Conservation (phyloP, 1,140 invertebrate genomes). For the Globodera rostochiensis region DNA sequence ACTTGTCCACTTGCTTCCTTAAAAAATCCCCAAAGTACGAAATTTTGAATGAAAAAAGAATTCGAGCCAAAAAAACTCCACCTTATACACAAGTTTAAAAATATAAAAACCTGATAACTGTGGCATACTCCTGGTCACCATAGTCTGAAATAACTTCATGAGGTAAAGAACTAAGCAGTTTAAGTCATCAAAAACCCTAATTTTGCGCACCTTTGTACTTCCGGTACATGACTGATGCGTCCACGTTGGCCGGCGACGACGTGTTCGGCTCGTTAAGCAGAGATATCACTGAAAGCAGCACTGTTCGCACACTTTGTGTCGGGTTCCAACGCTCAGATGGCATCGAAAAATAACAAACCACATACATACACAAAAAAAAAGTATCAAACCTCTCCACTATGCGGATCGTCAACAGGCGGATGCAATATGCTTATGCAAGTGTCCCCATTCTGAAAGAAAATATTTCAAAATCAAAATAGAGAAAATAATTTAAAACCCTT, state of each 20-base stretch:
- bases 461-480: neutral
- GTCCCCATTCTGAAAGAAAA: slow-evolving; percentile 85
- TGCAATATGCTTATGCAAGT: slow-evolving; percentile 99
- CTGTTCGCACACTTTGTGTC: slow-evolving; percentile 97
- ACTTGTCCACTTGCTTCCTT: slow-evolving; percentile 81
- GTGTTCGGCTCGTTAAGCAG: slow-evolving; percentile 98
- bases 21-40: slow-evolving; percentile 66
- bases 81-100: neutral
- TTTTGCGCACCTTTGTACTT: slow-evolving; percentile 81
- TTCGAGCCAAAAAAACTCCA: neutral
- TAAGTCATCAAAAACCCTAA: neutral
- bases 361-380: neutral
- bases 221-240: slow-evolving; percentile 98
- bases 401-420: slow-evolving; percentile 96
- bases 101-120: slow-evolving; percentile 23
- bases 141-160: slow-evolving; percentile 75
- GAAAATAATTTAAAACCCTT: slow-evolving; percentile 14
- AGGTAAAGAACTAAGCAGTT: neutral
- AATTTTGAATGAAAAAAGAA: neutral
- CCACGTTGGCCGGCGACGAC: slow-evolving; percentile 97
- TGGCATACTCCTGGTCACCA: slow-evolving; percentile 95
- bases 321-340: slow-evolving; percentile 99
- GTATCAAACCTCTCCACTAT: slow-evolving; percentile 80
- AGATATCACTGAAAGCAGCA: slow-evolving; percentile 95
- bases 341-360: slow-evolving; percentile 66